Evolutionary conservation across 1,140 invertebrate species (phyloP), one percentile per base, ranked within the genome.

Genomic region (Melitaea cinxia): DNA sequence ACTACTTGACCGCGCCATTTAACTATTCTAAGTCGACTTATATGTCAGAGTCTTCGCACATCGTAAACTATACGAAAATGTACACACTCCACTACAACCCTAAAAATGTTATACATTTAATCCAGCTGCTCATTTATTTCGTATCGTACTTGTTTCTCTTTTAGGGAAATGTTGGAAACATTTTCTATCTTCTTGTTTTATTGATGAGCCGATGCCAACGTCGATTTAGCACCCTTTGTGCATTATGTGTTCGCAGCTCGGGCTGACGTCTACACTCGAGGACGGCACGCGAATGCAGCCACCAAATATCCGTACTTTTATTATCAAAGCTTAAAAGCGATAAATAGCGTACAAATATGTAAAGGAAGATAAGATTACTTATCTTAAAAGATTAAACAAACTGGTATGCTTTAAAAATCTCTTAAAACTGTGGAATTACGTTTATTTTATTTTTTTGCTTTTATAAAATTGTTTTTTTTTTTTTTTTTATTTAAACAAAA

Each of bases 221-320:
- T 35, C 49, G 49, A 75, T 72, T 75, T 82, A 72, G 54, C 72
- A 68, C 80, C 78, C 82, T 81, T 79, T 82, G 75, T 79, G 82
- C 80, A 81, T 80, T 82, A 79, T 67, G 26, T 15, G 23, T 19
- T 52, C 28, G 42, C 37, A 42, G 37, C 68, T 60, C 54, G 47
- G 65, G 62, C 69, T 55, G 47, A 35, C 60, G 52, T 39, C 19
- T 15, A 17, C 45, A 52, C 37, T 64, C 12, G 39, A 2, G 45
- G 33, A 23, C 52, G 7, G 45, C 23, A n/a, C 53, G 52, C n/a
- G 37, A 26, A 33, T 35, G 12, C 12, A 49, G 23, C 39, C 12
- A 57, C 53, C 37, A 14, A 65, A 56, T 12, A 37, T 56, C 30
- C 45, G 49, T 55, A 47, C 28, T 7, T 6, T 47, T n/a, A 56